phyloP scores from a whole-genome alignment of 1,140 invertebrate genomes.

The Cotesia typhae region DNA sequence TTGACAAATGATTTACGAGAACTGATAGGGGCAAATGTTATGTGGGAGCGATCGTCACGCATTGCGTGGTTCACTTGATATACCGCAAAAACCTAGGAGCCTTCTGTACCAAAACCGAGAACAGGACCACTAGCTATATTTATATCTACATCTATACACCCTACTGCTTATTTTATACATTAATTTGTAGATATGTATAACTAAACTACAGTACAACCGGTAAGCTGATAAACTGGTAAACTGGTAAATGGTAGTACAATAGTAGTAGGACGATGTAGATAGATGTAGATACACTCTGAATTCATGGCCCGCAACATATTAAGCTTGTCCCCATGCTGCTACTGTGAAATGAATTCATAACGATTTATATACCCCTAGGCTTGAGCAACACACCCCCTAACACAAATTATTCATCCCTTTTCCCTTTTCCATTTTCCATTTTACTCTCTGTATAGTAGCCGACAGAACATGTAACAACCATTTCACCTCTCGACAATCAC shows the following conservation, averaged over 20 bases:
- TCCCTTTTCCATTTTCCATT: not conserved
- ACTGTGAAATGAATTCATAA: constrained; percentile 40
- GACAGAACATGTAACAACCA: constrained; percentile 15
- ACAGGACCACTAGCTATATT: not conserved
- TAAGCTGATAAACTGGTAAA: no score
- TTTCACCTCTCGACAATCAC: constrained; percentile 8
- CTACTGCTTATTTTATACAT: not conserved
- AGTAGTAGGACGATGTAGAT: no score
- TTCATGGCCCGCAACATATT: constrained; percentile 43
- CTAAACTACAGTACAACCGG: no score
- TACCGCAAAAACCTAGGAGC: constrained; percentile 17
- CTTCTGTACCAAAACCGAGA: not conserved
- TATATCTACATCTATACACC: not conserved
- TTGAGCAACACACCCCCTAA: constrained; percentile 11
- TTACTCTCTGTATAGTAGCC: not conserved
- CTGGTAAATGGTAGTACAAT: no score
- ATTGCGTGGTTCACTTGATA: constrained; percentile 31
- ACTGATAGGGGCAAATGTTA: constrained; percentile 14
- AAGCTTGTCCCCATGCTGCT: constrained; percentile 38
- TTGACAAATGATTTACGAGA: constrained; percentile 29
- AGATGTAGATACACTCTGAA: constrained; percentile 19
- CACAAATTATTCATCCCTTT: constrained; percentile 31
- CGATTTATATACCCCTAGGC: constrained; percentile 37
- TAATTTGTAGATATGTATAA: not conserved
- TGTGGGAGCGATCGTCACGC: constrained; percentile 34